Base-by-base conservation (phyloP, 2,797 vertebrate species). In the Spizella passerina region DNA sequence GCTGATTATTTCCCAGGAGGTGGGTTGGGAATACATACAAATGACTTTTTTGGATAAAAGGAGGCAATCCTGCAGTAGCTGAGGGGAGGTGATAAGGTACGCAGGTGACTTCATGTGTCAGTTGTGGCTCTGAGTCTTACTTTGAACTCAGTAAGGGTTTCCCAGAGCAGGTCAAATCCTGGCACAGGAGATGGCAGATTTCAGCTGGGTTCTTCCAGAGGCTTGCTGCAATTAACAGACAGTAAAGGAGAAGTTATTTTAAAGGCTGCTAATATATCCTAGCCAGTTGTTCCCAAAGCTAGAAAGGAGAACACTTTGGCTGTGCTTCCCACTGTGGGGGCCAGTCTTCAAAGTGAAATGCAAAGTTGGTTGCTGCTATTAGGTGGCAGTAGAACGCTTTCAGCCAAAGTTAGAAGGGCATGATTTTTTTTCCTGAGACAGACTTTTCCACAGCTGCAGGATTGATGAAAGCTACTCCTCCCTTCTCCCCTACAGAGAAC, bases 311-410 rank as follows among this genome's bases (percentile, higher is more conserved):
- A 69, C 23, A 3, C 26, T 69, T 82, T 14, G 46, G 27, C 75
- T 36, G 3, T 44, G 49, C 47, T 91, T 76, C 70, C 65, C 72
- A 13, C 65, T 32, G 41, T 47, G 12, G 52, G 76, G 52, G 32
- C 19, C 36, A 14, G 27, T 61, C 65, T 83, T 86, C 63, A 61
- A 76, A 91, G 56, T 21, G 77, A 88, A 93, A 78, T 95, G 93
- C 82, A 91, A 78, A 94, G 72, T 94, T 95, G 65, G 39, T 81
- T 81, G 72, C 92, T 89, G 87, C 91, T 96, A 90, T 97, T 96
- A 96, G 94, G 87, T 96, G 94, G 91, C 95, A 95, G 96, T 92
- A 97, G 93, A 95, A 96, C 27, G 0, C 95, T 96, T 91, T 86
- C 82, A 88, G 83, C 66, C 84, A n/a, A 81, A 92, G 82, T 89